Conservation (phyloP, 2,113 vertebrate species). For the Aegotheles bennettii region DNA sequence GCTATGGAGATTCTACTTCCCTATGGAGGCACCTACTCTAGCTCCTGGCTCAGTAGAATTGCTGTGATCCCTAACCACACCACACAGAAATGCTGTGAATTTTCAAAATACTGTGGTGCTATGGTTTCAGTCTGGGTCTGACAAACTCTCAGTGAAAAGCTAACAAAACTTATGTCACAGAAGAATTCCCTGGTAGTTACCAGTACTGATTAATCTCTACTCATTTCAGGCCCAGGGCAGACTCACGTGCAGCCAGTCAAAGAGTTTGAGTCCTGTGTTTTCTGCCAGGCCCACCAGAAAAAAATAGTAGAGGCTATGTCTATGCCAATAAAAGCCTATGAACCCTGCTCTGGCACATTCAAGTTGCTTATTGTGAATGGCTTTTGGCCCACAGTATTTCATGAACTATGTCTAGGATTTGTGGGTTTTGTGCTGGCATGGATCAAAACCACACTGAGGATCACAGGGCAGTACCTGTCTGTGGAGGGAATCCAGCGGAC, state of each 20-base stretch:
- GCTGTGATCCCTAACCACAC: neutral
- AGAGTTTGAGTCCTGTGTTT: neutral
- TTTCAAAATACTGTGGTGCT: neutral
- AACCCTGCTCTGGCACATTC: neutral
- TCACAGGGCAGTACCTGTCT: fast-evolving
- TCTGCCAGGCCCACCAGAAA: too few species aligned
- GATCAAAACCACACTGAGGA: fast-evolving
- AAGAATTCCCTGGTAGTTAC: neutral
- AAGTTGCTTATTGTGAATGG: neutral
- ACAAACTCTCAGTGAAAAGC: neutral
- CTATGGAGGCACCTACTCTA: fast-evolving
- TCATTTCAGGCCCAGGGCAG: neutral
- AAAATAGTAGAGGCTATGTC: neutral
- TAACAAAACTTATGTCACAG: neutral
- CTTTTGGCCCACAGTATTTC: neutral
- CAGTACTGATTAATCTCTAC: neutral
- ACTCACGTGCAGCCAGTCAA: fast-evolving
- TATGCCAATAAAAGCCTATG: neutral
- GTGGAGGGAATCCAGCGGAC: fast-evolving
- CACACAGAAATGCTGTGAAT: neutral
- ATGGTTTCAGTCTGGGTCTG: neutral
- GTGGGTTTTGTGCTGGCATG: neutral
- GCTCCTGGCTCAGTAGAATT: fast-evolving
- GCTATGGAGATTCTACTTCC: neutral
- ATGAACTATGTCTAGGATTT: neutral